Base-by-base conservation (phyloP, 2,888 invertebrate species). In the Troides aeacus region DNA sequence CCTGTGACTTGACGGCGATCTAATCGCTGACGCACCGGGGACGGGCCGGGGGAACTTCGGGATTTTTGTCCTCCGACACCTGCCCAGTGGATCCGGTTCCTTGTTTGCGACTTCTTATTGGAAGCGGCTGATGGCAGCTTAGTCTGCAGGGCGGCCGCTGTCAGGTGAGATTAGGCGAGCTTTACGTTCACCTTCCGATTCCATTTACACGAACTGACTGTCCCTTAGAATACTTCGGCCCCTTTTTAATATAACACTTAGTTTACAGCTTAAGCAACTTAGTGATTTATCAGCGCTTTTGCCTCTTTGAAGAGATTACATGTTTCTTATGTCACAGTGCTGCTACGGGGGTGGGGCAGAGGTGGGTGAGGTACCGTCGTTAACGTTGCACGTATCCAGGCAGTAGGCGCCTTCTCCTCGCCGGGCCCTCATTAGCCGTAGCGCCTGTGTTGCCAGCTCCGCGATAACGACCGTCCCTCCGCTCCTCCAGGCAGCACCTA, bases 31-130 rank as follows among this genome's bases (percentile, higher is more conserved):
- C 80, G 76, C 73, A 78, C 77, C 77, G 77, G 76, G 80, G 80
- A 76, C 79, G 78, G 61, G 82, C 85, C 80, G 80, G 66, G 74
- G 85, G 87, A 85, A 81, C 78, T 75, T 78, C 73, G 75, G 78
- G 84, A 82, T 81, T 85, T 87, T 84, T 85, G 88, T 86, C 85
- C 84, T 80, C 81, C 81, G 85, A 87, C 90, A 89, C 89, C 90
- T 89, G 89, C 83, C 85, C 82, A 77, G 83, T 81, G 84, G 84
- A 86, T 86, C 83, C 77, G 78, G 81, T 85, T 86, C 85, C 86
- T 85, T 86, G 86, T 88, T 86, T 85, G 84, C 78, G 81, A 82
- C 83, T 82, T 81, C 82, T 83, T 84, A 84, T 84, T 83, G 81
- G 76, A 76, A 76, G 73, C 77, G 80, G 81, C 78, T 81, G 81